Conservation (phyloP, 2,113 vertebrate genomes). For the Antechinus stuartii region DNA sequence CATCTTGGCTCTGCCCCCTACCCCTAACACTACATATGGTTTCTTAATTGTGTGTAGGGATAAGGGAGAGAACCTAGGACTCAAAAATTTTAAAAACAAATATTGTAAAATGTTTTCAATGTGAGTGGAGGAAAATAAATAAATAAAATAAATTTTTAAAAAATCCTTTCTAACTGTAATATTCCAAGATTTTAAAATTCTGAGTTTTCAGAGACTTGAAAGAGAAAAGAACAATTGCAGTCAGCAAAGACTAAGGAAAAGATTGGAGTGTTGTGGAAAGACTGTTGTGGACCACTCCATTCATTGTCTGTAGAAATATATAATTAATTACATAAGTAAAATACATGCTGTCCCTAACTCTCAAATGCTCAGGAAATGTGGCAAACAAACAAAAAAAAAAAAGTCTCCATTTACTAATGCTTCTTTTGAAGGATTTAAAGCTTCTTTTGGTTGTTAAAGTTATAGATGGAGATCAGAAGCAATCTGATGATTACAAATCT, state of each 20-base stretch:
- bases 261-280: background rate
- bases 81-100: too few species aligned
- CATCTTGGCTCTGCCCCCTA: too few species aligned
- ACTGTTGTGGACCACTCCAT: too few species aligned
- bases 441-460: background rate
- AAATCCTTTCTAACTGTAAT: background rate
- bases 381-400: too few species aligned
- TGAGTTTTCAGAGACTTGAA: background rate
- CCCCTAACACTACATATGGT: too few species aligned
- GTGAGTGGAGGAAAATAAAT: too few species aligned
- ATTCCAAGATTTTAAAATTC: background rate
- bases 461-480: background rate
- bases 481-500: background rate
- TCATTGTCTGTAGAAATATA: background rate
- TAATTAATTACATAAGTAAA: background rate
- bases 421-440: background rate
- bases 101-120: too few species aligned
- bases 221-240: too few species aligned
- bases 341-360: too few species aligned
- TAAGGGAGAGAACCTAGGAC: too few species aligned
- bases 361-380: background rate
- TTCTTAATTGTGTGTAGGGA: too few species aligned
- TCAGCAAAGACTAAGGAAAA: background rate
- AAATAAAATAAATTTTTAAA: background rate
- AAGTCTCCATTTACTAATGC: too few species aligned